Percentiles rank a stretch among this genome's conserved stretches.
Conservation (phyloP, 2,113 vertebrate genomes). For the Polyodon spathula region DNA sequence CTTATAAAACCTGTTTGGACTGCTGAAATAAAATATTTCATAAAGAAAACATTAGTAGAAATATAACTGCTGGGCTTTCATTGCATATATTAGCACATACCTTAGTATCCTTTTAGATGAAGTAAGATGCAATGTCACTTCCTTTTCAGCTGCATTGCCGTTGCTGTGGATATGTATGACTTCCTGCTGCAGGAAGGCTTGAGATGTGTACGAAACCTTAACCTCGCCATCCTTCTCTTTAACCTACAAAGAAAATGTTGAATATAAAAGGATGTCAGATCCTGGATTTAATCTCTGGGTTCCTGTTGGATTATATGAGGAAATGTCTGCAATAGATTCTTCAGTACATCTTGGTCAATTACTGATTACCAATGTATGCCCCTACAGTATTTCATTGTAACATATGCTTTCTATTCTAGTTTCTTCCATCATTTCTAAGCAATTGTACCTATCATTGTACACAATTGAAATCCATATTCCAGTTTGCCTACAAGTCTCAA, state of each 20-base stretch:
- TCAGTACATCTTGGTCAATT: too few species aligned
- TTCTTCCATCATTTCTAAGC: too few species aligned
- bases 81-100: slow-evolving; percentile 23
- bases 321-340: too few species aligned
- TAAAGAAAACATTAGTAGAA: not conserved
- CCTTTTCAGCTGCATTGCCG: slow-evolving; percentile 29
- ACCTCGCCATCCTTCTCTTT: slow-evolving; percentile 6
- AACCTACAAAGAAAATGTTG: slow-evolving; percentile 14
- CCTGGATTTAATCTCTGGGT: slow-evolving; percentile 21
- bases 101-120: slow-evolving; percentile 35
- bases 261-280: not conserved
- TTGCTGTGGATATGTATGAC: slow-evolving; percentile 30
- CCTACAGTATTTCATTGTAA: too few species aligned
- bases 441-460: too few species aligned
- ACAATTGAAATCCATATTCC: not conserved
- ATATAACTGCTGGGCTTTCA: not conserved
- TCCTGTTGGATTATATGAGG: slow-evolving; percentile 1
- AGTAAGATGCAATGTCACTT: slow-evolving; percentile 29
- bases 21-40: not conserved
- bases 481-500: not conserved
- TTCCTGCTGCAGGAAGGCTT: slow-evolving; percentile 43
- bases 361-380: too few species aligned
- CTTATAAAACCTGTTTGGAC: not conserved
- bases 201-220: not conserved
- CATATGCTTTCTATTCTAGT: too few species aligned